These are phyloP conservation scores for Podocnemis expansa DNA, from an alignment of 2,113 vertebrate genomes.

Conservation along the genomic window DNA sequence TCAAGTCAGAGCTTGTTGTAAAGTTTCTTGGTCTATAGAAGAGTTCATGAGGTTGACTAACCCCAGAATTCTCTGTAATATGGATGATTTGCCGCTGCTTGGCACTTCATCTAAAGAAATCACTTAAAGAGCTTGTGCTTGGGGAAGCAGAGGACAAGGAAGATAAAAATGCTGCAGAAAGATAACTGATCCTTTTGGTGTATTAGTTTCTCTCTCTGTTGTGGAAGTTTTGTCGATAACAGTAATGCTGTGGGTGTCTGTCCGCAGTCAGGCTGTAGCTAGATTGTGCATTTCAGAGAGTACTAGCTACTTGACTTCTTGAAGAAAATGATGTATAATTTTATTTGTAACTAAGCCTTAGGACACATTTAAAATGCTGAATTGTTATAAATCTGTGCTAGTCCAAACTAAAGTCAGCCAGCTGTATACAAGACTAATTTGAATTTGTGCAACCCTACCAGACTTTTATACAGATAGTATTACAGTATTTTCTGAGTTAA, in stretches of 20 bases:
- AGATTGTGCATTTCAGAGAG: slow-evolving; percentile 38
- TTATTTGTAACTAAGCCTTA: slow-evolving; percentile 61
- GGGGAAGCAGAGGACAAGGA: not conserved
- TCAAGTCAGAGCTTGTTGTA: not conserved
- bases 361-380: slow-evolving; percentile 29
- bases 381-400: slow-evolving; percentile 52
- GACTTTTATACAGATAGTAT: slow-evolving; percentile 16
- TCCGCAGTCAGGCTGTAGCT: slow-evolving; percentile 39
- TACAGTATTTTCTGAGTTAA: slow-evolving; percentile 53
- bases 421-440: not conserved
- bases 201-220: slow-evolving; percentile 56
- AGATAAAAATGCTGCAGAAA: slow-evolving; percentile 15
- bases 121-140: slow-evolving; percentile 8
- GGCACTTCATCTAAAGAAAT: slow-evolving; percentile 28
- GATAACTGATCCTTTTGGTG: slow-evolving; percentile 64
- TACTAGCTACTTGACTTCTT: slow-evolving; percentile 54
- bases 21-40: not conserved
- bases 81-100: slow-evolving; percentile 45
- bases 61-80: slow-evolving; percentile 2
- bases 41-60: not conserved
- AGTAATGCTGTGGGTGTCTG: slow-evolving; percentile 45
- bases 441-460: slow-evolving; percentile 27
- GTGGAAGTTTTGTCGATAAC: slow-evolving; percentile 66
- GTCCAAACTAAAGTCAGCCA: slow-evolving; percentile 31
- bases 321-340: slow-evolving; percentile 68